These are phyloP conservation scores for Aleiodes leptofemur DNA, from an alignment of 2,888 invertebrate species.

Conservation along the genomic window DNA sequence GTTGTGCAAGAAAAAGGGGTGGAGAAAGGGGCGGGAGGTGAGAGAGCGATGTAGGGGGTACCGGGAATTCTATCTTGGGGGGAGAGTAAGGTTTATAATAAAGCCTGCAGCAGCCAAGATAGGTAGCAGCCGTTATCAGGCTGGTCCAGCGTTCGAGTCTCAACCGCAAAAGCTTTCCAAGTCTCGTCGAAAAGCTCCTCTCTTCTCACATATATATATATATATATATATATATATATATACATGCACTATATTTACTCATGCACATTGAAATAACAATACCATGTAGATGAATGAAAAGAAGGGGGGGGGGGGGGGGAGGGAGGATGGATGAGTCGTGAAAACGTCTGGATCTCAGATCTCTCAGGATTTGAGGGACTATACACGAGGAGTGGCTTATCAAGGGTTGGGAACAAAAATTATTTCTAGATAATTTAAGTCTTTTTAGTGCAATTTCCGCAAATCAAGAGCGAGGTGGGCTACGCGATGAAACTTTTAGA, in stretches of 20 bases:
- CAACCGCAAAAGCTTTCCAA: slow-evolving; percentile 65
- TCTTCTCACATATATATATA: slow-evolving; percentile 44
- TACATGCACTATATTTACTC: slow-evolving; percentile 46
- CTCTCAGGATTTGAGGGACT: neutral
- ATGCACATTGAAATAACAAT: slow-evolving; percentile 52
- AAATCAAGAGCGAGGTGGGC: too few species aligned
- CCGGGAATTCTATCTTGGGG: slow-evolving; percentile 29
- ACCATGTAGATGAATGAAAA: slow-evolving; percentile 37
- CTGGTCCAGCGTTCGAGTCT: slow-evolving; percentile 70
- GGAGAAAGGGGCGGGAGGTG: slow-evolving; percentile 6
- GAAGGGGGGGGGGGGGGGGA: neutral
- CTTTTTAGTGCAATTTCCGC: too few species aligned
- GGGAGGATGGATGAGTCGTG: slow-evolving; percentile 4
- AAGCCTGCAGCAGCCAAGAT: slow-evolving; percentile 74
- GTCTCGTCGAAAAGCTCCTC: slow-evolving; percentile 66
- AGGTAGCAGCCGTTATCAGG: slow-evolving; percentile 72
- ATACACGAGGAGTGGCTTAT: neutral
- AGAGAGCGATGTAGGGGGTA: slow-evolving; percentile 22
- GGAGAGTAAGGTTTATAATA: slow-evolving; percentile 71
- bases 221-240: too few species aligned
- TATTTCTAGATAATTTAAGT: too few species aligned
- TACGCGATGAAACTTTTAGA: too few species aligned
- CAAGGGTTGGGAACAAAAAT: too few species aligned
- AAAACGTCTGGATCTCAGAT: neutral
- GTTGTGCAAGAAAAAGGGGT: slow-evolving; percentile 38